Percentiles rank a stretch among this genome's conserved stretches.
Evolutionary conservation across 2,888 invertebrate species (phyloP).

Genomic region (Quadroppia sp.): DNA sequence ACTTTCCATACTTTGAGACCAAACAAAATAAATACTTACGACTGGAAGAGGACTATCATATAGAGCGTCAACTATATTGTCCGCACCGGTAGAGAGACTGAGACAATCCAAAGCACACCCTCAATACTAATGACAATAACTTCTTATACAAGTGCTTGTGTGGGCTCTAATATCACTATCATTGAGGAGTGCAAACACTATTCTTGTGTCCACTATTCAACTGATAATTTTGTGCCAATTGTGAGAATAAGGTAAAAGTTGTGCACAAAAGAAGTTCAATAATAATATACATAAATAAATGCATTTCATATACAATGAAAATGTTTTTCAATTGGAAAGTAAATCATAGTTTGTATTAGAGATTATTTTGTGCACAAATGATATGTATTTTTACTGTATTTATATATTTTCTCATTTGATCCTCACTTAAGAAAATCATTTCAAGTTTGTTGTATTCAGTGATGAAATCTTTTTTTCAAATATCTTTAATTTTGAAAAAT

Average conservation of each 20-base stretch:
- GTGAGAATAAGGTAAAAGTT: background rate
- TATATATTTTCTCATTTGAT: too few relatives aligned
- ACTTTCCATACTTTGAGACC: background rate
- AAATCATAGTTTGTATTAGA: slow-evolving; percentile 19
- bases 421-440: background rate
- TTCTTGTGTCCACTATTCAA: slow-evolving; percentile 13
- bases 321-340: background rate
- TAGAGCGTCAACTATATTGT: background rate
- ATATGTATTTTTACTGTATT: background rate
- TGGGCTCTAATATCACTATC: slow-evolving; percentile 16
- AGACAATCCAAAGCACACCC: slow-evolving; percentile 25
- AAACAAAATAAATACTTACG: background rate
- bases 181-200: slow-evolving; percentile 18
- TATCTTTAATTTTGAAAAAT: too few relatives aligned
- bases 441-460: background rate
- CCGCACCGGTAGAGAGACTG: background rate
- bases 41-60: background rate
- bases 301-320: slow-evolving; percentile 3
- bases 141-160: background rate
- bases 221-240: slow-evolving; percentile 19
- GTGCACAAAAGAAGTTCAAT: background rate
- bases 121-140: slow-evolving; percentile 15
- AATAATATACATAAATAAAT: background rate
- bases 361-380: slow-evolving; percentile 6
- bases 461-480: too few relatives aligned